Conservation (phyloP, 1,140 invertebrate species). For the Drosophila watanabei region DNA sequence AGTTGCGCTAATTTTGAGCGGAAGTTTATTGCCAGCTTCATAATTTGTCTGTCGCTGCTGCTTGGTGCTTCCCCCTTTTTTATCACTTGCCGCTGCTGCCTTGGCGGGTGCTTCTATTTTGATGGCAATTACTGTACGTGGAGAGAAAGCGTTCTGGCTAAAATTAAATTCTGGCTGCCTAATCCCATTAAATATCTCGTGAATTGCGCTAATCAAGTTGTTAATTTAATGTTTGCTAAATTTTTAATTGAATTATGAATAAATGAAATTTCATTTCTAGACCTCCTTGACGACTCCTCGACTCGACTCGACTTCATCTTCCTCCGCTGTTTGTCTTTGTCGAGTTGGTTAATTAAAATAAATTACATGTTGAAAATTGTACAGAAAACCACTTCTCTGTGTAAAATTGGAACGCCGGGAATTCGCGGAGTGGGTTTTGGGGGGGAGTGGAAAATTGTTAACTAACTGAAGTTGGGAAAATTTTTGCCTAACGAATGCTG, state of each 20-base stretch:
- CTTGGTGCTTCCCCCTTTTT: slow-evolving; percentile 22
- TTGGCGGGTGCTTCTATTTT: slow-evolving; percentile 48
- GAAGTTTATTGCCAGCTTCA: slow-evolving; percentile 78
- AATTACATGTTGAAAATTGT: slow-evolving; percentile 57
- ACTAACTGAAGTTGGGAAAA: slow-evolving; percentile 36
- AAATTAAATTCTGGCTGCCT: slow-evolving; percentile 67
- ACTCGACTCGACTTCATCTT: slow-evolving; percentile 11
- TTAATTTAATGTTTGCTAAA: slow-evolving; percentile 75
- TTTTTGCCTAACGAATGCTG: slow-evolving; percentile 45
- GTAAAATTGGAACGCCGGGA: slow-evolving; percentile 9
- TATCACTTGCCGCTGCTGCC: slow-evolving; percentile 31
- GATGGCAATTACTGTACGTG: slow-evolving; percentile 48
- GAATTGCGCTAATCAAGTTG: slow-evolving; percentile 74
- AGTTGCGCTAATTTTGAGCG: slow-evolving; percentile 74
- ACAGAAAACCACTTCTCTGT: slow-evolving; percentile 30
- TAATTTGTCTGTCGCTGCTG: slow-evolving; percentile 65
- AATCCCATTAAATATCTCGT: slow-evolving; percentile 74
- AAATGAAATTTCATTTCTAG: slow-evolving; percentile 54
- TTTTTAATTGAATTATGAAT: slow-evolving; percentile 73
- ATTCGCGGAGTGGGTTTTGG: too few species aligned
- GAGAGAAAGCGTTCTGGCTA: slow-evolving; percentile 19
- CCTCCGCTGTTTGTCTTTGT: slow-evolving; percentile 48
- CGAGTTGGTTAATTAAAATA: slow-evolving; percentile 72
- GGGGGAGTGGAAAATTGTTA: slow-evolving; percentile 19
- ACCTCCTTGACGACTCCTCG: neutral